Conservation (phyloP, 2,797 vertebrate species). For the Onychomys torridus region DNA sequence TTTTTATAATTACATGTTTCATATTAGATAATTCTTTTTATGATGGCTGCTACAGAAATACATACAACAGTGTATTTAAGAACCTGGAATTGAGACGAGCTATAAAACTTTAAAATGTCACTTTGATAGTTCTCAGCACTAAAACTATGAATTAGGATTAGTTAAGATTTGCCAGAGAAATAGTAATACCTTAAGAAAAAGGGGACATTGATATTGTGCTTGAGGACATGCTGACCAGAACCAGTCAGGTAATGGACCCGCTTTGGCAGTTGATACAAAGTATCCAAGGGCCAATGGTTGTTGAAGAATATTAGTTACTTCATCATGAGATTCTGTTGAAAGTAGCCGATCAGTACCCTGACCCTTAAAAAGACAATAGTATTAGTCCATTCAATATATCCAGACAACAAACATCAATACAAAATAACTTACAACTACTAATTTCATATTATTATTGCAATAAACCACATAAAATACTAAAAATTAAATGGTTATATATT, state of each 20-base stretch:
- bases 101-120: conserved; percentile 46
- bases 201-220: conserved; percentile 99
- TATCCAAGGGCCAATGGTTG: conserved; percentile 98
- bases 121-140: conserved; percentile 25
- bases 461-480: neutral
- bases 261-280: conserved; percentile 98
- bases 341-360: conserved; percentile 96
- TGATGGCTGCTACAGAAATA: conserved; percentile 10
- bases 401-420: conserved; percentile 35
- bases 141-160: conserved; percentile 56
- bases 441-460: neutral
- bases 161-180: conserved; percentile 37
- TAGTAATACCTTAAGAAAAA: conserved; percentile 96
- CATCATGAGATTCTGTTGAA: conserved; percentile 96
- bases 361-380: conserved; percentile 89
- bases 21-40: conserved; percentile 51
- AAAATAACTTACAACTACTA: conserved; percentile 36
- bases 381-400: conserved; percentile 42
- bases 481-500: neutral
- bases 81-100: conserved; percentile 35
- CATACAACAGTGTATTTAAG: conserved; percentile 19
- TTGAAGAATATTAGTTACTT: conserved; percentile 98
- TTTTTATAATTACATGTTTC: conserved; percentile 55
- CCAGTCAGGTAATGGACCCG: conserved; percentile 98
- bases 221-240: conserved; percentile 99